phyloP scores from a whole-genome alignment of 2,888 invertebrate species.

The Elysia crispata region DNA sequence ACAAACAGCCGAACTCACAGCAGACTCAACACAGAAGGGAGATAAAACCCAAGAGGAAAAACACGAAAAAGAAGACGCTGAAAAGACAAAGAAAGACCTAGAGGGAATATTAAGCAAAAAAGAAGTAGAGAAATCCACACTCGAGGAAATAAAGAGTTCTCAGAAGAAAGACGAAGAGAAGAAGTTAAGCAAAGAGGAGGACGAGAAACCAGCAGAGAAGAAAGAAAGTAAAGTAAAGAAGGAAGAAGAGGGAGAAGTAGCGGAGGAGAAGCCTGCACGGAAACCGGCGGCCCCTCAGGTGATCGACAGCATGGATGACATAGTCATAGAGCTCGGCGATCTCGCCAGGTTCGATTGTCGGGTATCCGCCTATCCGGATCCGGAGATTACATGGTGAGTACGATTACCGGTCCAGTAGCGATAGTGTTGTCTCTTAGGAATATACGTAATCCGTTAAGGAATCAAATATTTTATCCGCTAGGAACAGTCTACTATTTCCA shows the following conservation, averaged over 20 bases:
- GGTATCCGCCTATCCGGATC: slow-evolving; percentile 74
- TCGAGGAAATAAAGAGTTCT: neutral
- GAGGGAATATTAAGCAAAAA: slow-evolving; percentile 12
- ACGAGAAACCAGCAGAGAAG: neutral
- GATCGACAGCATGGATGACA: slow-evolving; percentile 69
- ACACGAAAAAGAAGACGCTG: neutral
- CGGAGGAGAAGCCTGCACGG: slow-evolving; percentile 11
- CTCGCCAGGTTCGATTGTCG: slow-evolving; percentile 73
- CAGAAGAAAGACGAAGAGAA: neutral
- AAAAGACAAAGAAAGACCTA: neutral
- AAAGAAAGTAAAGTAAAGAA: neutral
- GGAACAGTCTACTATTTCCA: too few species aligned
- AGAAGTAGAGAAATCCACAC: neutral
- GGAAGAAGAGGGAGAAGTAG: slow-evolving; percentile 1
- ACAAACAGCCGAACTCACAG: neutral
- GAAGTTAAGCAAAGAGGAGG: neutral
- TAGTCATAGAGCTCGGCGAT: slow-evolving; percentile 67
- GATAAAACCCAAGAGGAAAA: slow-evolving; percentile 21
- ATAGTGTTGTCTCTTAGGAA: too few species aligned
- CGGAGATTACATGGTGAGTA: slow-evolving; percentile 74
- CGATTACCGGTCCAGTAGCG: too few species aligned
- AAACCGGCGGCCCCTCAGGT: slow-evolving; percentile 57
- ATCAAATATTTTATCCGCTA: too few species aligned
- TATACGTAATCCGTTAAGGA: too few species aligned
- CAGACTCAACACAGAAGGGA: neutral